Evolutionary conservation across 2,888 invertebrate genomes (phyloP), one percentile per base, ranked within the genome.

Genomic region (Sphecodes monilicornis): DNA sequence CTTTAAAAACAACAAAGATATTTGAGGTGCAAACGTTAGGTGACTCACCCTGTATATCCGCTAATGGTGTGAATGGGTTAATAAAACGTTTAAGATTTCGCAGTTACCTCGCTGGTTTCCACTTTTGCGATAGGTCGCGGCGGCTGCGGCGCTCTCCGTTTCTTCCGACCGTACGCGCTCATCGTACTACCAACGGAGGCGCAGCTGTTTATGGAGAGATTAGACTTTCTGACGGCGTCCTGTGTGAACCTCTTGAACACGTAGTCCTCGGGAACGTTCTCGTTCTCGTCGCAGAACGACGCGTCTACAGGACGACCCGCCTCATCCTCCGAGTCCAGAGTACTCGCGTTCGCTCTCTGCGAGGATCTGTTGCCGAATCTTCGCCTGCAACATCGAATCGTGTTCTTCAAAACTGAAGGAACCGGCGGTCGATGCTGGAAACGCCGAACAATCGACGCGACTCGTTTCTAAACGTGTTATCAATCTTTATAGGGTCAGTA

Each of bases 141-240:
- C 8, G 96, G 96, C 74, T 95, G 95, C 0, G 97, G 96, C 0
- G 97, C 97, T 84, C 96, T 95, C 86, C 96, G 96, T 94, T 97
- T 97, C 95, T 97, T 97, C 46, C 96, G 95, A 22, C 96, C 94
- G 54, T 95, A 95, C 54, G 96, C 95, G 73, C 96, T 95, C 69
- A 96, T 95, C 0, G 96, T 96, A 78, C 94, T 94, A 0, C 90
- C 92, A 66, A 93, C 82, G 84, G 90, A 93, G 26, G 92, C 84
- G 80, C 94, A 94, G 80, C 94, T 94, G 71, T 94, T 94, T 78
- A 94, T 94, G 10, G 94, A 94, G 70, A 94, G 88, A 88, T 94
- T 94, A 10, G 94, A 94, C 86, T 90, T 91, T 66, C 94, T 91
- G 39, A 92, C 92, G 22, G 93, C 90, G 64, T 93, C 94, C 54